These are phyloP conservation scores for Heliothis peltigera DNA, from an alignment of 2,888 invertebrate genomes.

Conservation along the genomic window DNA sequence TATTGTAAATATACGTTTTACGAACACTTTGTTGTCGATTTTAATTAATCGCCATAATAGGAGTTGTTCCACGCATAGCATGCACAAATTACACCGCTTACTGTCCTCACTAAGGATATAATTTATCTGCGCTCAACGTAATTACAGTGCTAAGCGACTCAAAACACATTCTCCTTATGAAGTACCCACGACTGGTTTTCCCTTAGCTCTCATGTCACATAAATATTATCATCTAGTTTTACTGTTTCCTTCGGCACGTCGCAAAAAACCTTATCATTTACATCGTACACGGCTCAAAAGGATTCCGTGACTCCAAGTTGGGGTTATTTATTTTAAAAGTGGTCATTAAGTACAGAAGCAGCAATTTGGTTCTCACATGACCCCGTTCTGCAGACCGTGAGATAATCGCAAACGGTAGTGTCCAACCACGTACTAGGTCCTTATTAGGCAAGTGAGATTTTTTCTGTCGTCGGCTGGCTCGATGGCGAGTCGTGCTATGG, in stretches of 20 bases:
- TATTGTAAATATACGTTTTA: slow-evolving; percentile 62
- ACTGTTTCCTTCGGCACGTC: slow-evolving; percentile 64
- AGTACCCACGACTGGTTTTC: slow-evolving; percentile 69
- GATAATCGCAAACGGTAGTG: slow-evolving; percentile 87
- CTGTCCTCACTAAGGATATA: slow-evolving; percentile 69
- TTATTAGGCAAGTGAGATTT: slow-evolving; percentile 84
- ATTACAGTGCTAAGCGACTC: slow-evolving; percentile 70
- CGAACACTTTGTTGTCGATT: slow-evolving; percentile 68
- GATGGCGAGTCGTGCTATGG: slow-evolving; percentile 67
- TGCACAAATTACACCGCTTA: slow-evolving; percentile 72
- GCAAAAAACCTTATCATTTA: slow-evolving; percentile 75
- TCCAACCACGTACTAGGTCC: slow-evolving; percentile 84
- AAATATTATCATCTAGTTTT: slow-evolving; percentile 70
- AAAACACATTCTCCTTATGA: slow-evolving; percentile 71
- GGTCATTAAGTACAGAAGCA: slow-evolving; percentile 77
- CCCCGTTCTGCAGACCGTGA: slow-evolving; percentile 84
- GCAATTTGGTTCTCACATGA: slow-evolving; percentile 84
- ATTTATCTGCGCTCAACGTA: slow-evolving; percentile 70
- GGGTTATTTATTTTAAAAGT: slow-evolving; percentile 75
- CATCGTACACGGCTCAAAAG: slow-evolving; percentile 75
- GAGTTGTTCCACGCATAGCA: slow-evolving; percentile 61
- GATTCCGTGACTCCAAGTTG: slow-evolving; percentile 76
- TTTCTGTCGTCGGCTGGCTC: slow-evolving; percentile 73
- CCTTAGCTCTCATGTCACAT: slow-evolving; percentile 64
- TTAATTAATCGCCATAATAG: slow-evolving; percentile 75